Conservation (phyloP, 2,797 vertebrate genomes). For the Acestrorhynchus altus region DNA sequence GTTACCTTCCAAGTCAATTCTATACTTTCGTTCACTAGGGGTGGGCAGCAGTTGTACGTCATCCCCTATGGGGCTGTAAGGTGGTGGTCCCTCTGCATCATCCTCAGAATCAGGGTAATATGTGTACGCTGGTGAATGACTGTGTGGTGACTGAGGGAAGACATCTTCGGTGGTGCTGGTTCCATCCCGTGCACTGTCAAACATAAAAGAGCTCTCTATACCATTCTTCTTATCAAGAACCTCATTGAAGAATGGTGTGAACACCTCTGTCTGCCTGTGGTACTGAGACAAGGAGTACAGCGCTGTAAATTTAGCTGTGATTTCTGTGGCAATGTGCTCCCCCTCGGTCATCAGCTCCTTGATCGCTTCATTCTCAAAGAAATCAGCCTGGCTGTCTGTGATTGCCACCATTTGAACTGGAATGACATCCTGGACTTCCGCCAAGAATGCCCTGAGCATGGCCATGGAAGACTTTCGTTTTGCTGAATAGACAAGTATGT, state of each 20-base stretch:
- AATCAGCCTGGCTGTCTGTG: slow-evolving; percentile 98
- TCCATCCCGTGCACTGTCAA: slow-evolving; percentile 90
- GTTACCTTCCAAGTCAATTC: slow-evolving; percentile 94
- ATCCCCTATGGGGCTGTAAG: slow-evolving; percentile 98
- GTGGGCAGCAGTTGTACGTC: slow-evolving; percentile 96
- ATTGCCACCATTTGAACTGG: slow-evolving; percentile 98
- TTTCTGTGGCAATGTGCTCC: slow-evolving; percentile 98
- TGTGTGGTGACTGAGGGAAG: slow-evolving; percentile 91
- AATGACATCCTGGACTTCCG: slow-evolving; percentile 97
- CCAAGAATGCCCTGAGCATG: slow-evolving; percentile 95
- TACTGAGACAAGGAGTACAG: slow-evolving; percentile 97
- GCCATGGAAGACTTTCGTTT: slow-evolving; percentile 99
- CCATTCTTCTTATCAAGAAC: slow-evolving; percentile 93
- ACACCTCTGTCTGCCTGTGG: slow-evolving; percentile 96
- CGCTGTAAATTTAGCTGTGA: slow-evolving; percentile 95
- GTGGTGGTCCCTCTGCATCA: slow-evolving; percentile 95
- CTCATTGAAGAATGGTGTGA: slow-evolving; percentile 97
- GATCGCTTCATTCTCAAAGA: slow-evolving; percentile 97
- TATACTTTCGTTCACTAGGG: slow-evolving; percentile 90
- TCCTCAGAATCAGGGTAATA: slow-evolving; percentile 96
- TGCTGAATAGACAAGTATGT: slow-evolving; percentile 97
- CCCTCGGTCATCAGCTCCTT: slow-evolving; percentile 99
- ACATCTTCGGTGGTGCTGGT: slow-evolving; percentile 87
- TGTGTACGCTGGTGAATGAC: slow-evolving; percentile 89
- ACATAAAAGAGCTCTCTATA: slow-evolving; percentile 94